These are phyloP conservation scores for Ichneumoninae sp. DNA, from an alignment of 2,888 invertebrate genomes.

Conservation along the genomic window DNA sequence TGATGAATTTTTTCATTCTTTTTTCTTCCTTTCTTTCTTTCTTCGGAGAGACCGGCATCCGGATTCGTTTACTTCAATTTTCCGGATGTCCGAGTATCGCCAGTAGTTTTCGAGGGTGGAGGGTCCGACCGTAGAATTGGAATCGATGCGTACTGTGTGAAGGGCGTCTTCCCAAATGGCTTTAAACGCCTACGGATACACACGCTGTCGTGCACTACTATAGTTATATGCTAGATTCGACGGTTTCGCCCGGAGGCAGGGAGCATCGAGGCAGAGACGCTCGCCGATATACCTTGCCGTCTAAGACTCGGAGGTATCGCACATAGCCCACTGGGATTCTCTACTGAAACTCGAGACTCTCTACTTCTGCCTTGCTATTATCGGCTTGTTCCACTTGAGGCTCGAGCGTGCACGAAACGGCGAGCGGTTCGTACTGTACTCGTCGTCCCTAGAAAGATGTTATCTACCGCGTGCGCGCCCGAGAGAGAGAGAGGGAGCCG, in stretches of 20 bases:
- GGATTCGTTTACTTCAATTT: slow-evolving; percentile 19
- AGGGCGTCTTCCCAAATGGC: slow-evolving; percentile 65
- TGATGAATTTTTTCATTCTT: not conserved
- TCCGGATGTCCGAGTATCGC: slow-evolving; percentile 58
- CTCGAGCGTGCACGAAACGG: slow-evolving; percentile 63
- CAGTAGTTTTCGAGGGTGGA: slow-evolving; percentile 1
- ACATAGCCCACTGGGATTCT: slow-evolving; percentile 59
- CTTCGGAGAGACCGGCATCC: not conserved
- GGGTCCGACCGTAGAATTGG: slow-evolving; percentile 53
- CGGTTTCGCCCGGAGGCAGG: slow-evolving; percentile 55
- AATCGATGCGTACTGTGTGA: slow-evolving; percentile 65
- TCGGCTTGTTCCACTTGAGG: slow-evolving; percentile 68
- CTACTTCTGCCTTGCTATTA: slow-evolving; percentile 63
- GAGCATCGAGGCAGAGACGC: slow-evolving; percentile 49
- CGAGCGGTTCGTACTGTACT: slow-evolving; percentile 44
- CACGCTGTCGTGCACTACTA: slow-evolving; percentile 29
- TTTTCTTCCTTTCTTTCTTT: not conserved
- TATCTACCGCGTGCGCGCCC: slow-evolving; percentile 46
- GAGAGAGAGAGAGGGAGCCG: slow-evolving; percentile 1
- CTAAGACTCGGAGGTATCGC: slow-evolving; percentile 64
- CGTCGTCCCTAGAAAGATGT: slow-evolving; percentile 59
- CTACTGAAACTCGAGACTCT: slow-evolving; percentile 57
- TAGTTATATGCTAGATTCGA: slow-evolving; percentile 39
- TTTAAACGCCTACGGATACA: slow-evolving; percentile 63
- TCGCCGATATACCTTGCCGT: slow-evolving; percentile 45